Conservation (phyloP, 2,888 invertebrate genomes). For the Polydrusus cervinus region DNA sequence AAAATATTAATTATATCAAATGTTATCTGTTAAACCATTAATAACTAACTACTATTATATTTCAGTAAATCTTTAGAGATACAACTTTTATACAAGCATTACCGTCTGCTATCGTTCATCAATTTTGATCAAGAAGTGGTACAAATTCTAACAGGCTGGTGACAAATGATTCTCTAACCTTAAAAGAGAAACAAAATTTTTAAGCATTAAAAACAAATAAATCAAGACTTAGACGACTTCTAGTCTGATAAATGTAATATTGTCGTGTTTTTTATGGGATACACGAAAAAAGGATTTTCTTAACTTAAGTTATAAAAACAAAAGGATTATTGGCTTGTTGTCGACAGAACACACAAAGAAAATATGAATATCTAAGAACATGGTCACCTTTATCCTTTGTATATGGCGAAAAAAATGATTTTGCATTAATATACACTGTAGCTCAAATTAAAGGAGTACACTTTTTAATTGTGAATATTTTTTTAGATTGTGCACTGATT, state of each 20-base stretch:
- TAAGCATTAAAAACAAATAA: slow-evolving; percentile 51
- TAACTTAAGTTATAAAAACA: too few relatives aligned
- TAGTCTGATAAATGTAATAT: slow-evolving; percentile 44
- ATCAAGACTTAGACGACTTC: slow-evolving; percentile 41
- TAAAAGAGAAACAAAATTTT: slow-evolving; percentile 50
- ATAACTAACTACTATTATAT: slow-evolving; percentile 39
- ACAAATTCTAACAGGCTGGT: slow-evolving; percentile 50
- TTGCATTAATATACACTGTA: too few relatives aligned
- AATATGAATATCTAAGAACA: too few relatives aligned
- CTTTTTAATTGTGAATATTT: too few relatives aligned
- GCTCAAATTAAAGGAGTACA: too few relatives aligned
- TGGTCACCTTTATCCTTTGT: too few relatives aligned
- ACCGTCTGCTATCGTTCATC: slow-evolving; percentile 43
- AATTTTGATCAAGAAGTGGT: slow-evolving; percentile 47
- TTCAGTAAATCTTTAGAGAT: slow-evolving; percentile 37
- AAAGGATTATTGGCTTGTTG: too few relatives aligned
- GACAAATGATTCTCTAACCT: slow-evolving; percentile 48
- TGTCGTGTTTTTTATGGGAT: slow-evolving; percentile 12
- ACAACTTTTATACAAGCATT: slow-evolving; percentile 46
- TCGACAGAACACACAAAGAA: too few relatives aligned
- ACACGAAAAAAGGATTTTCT: not conserved
- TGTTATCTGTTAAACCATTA: slow-evolving; percentile 18
- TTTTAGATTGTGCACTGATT: too few relatives aligned
- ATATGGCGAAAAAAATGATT: too few relatives aligned
- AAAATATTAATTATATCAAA: too few relatives aligned